phyloP scores from a whole-genome alignment of 2,888 invertebrate species.

The Mythimna albipuncta region DNA sequence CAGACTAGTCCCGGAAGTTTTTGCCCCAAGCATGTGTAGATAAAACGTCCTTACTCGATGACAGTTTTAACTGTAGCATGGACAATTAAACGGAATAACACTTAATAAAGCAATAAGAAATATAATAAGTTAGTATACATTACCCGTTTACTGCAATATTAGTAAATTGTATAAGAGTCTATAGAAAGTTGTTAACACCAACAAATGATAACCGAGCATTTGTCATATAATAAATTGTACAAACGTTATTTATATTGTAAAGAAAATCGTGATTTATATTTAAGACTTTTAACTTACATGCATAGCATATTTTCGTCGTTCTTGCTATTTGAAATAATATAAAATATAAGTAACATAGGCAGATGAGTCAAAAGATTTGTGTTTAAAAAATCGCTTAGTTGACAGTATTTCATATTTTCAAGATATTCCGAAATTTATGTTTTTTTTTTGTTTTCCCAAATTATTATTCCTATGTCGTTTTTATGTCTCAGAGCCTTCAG shows the following conservation, averaged over 20 bases:
- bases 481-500: neutral
- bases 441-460: neutral
- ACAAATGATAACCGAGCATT: constrained; percentile 21
- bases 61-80: neutral
- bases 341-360: neutral
- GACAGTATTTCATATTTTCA: neutral
- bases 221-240: constrained; percentile 40
- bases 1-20: neutral
- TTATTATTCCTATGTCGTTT: neutral
- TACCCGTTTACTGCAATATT: constrained; percentile 15
- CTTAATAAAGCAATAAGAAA: constrained; percentile 22
- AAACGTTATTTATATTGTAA: constrained; percentile 44
- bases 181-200: constrained; percentile 31
- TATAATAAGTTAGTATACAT: constrained; percentile 16
- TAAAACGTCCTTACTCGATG: neutral
- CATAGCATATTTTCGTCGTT: constrained; percentile 35
- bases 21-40: too few species aligned
- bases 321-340: constrained; percentile 31
- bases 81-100: neutral
- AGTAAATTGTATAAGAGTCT: constrained; percentile 11
- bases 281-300: constrained; percentile 36
- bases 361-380: constrained; percentile 7
- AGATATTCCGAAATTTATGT: neutral
- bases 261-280: constrained; percentile 43
- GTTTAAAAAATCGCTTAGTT: neutral